Conservation (phyloP, 2,888 invertebrate genomes). For the Julus scanicus region DNA sequence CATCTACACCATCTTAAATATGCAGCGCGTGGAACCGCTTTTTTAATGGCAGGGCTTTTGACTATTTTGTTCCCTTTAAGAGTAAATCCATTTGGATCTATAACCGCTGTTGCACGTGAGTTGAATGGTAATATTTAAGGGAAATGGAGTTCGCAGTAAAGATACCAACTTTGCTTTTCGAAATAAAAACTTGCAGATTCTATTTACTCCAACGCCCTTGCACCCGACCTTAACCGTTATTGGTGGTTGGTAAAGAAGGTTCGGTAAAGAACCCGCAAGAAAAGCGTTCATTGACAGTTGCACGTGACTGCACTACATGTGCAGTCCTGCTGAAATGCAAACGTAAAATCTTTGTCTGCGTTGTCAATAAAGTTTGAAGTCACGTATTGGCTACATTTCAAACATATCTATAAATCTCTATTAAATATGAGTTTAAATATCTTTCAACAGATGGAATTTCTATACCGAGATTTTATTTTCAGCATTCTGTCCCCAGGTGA, state of each 20-base stretch:
- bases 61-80: slow-evolving; percentile 13
- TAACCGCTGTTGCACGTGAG: neutral
- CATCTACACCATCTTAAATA: neutral
- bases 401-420: too few relatives aligned
- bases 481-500: too few relatives aligned
- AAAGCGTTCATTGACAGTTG: neutral
- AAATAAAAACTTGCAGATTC: neutral
- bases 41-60: slow-evolving; percentile 15
- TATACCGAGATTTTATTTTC: too few relatives aligned
- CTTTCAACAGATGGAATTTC: too few relatives aligned
- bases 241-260: neutral
- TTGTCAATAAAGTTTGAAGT: too few relatives aligned
- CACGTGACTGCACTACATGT: too few relatives aligned
- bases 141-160: neutral
- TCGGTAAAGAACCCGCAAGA: neutral
- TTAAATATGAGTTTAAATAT: too few relatives aligned
- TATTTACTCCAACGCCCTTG: neutral
- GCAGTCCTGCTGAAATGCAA: too few relatives aligned
- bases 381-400: too few relatives aligned
- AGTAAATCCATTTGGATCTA: slow-evolving; percentile 17
- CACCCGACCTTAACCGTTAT: neutral
- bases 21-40: neutral
- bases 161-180: neutral
- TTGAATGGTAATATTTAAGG: neutral
- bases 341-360: too few relatives aligned